These are phyloP conservation scores for Zaprionus africanus DNA, from an alignment of 1,140 invertebrate species.

Conservation along the genomic window DNA sequence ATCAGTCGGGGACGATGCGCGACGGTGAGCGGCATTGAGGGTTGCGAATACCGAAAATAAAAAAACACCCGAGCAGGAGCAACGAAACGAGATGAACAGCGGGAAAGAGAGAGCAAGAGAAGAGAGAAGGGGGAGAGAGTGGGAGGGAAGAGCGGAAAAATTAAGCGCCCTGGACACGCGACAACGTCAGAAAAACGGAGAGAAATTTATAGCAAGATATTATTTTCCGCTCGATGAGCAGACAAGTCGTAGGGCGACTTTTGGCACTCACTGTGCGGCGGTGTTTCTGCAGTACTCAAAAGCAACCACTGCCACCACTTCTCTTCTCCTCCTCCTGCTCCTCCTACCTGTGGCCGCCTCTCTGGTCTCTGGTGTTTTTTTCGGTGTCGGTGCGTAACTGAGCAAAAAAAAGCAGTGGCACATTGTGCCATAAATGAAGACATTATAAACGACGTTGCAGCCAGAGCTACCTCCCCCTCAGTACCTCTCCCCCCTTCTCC, in stretches of 20 bases:
- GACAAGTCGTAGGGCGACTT: conserved; percentile 80
- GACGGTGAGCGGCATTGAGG: conserved; percentile 50
- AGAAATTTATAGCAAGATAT: conserved; percentile 81
- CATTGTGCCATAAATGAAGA: conserved; percentile 80
- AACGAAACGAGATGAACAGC: conserved; percentile 29
- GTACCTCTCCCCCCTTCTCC: neutral
- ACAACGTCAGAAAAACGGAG: conserved; percentile 62
- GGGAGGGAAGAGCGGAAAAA: conserved; percentile 46
- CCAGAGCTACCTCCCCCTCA: neutral
- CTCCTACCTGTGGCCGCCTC: neutral
- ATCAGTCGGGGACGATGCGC: conserved; percentile 57
- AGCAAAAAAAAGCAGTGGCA: conserved; percentile 69
- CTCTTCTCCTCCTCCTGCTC: neutral
- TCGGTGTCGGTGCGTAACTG: conserved; percentile 81
- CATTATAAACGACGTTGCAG: conserved; percentile 72
- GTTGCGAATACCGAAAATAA: conserved; percentile 30
- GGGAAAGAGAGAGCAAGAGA: neutral
- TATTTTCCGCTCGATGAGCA: conserved; percentile 83
- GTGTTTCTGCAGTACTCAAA: conserved; percentile 15
- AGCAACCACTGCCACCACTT: neutral
- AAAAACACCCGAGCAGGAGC: neutral
- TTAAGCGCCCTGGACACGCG: conserved; percentile 50
- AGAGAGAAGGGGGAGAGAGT: neutral
- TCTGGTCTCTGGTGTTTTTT: conserved; percentile 49
- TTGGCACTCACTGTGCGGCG: conserved; percentile 64